Evolutionary conservation across 1,140 invertebrate genomes (phyloP), one percentile per base, ranked within the genome.

Genomic region (Pachypsylla venusta): DNA sequence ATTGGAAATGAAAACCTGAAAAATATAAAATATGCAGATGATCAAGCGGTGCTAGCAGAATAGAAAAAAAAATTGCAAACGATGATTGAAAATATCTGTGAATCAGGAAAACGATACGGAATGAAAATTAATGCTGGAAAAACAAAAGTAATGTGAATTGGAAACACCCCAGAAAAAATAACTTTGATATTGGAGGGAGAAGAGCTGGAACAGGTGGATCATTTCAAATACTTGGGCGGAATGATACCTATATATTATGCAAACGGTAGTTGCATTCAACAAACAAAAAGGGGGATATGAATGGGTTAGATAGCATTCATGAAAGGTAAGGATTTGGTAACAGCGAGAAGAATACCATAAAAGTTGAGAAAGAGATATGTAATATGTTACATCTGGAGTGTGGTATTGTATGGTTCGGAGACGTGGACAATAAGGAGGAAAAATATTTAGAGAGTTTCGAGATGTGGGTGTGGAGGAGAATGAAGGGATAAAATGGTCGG

Each of bases 11-110:
- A 60, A 56, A 57, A 28, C 7, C 25, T 61, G 53, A 53, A 54
- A 26, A 42, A 25, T n/a, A 30, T 57, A 13, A 28, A 56, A 19
- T 61, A 58, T 58, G 60, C 60, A 53, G 60, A 61, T 61, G 48
- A 61, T 39, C 42, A 58, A 30, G 56, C 42, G 48, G 48, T 57
- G 26, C 48, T 26, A 13, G 28, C 53, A 35, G 48, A 4, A 48
- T 48, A n/a, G 22, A 22, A 48, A 48, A 48, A 28, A 58, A 24
- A 35, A 13, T 25, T 56, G 35, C 30, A 60, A 42, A 28, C 16
- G 16, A 26, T 57, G 39, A 22, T 42, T 48, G 25, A 40, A 3
- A 56, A 54, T 22, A 39, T 25, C n/a, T 13, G 42, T 25, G 24
- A 56, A 30, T 27, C 54, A 14, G 25, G 35, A 55, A 27, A 24